phyloP scores from a whole-genome alignment of 1,140 invertebrate species.

The Ditylenchus dipsaci region DNA sequence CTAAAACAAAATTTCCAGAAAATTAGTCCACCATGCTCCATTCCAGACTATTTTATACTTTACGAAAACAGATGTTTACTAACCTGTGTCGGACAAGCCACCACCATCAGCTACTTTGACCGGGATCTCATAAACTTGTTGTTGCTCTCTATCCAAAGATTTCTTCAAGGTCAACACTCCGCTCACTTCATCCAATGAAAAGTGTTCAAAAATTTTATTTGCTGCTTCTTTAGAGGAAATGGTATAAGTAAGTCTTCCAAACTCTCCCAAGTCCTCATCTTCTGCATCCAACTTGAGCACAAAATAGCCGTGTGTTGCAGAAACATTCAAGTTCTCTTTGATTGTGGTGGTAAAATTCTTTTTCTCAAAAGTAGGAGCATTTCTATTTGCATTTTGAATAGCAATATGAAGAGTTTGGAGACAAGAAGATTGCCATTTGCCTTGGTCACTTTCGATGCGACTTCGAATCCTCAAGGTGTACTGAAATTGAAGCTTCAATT shows the following conservation, averaged over 20 bases:
- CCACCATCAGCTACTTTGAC: conserved; percentile 84
- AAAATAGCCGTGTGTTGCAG: conserved; percentile 18
- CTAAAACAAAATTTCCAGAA: no score
- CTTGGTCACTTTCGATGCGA: not conserved
- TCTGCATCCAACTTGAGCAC: conserved; percentile 20
- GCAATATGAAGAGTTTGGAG: conserved; percentile 9
- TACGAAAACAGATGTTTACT: not conserved
- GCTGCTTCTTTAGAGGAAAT: not conserved
- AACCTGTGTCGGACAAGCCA: conserved; percentile 25
- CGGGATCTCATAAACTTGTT: conserved; percentile 72
- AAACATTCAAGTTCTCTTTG: conserved; percentile 24
- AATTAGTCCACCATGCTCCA: no score
- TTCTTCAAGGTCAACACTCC: conserved; percentile 49
- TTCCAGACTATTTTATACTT: no score
- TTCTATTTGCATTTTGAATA: conserved; percentile 27
- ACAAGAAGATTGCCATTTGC: conserved; percentile 2
- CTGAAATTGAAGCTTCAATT: not conserved
- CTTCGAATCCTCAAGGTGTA: conserved; percentile 12
- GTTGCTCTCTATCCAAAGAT: conserved; percentile 75
- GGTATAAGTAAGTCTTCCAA: conserved; percentile 14
- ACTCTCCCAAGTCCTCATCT: conserved; percentile 35
- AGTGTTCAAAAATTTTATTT: conserved; percentile 12
- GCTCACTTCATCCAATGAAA: conserved; percentile 27
- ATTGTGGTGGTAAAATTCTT: conserved; percentile 10
- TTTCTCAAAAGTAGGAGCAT: conserved; percentile 24